phyloP scores from a whole-genome alignment of 2,797 vertebrate genomes.

The Arnoldichthys spilopterus region DNA sequence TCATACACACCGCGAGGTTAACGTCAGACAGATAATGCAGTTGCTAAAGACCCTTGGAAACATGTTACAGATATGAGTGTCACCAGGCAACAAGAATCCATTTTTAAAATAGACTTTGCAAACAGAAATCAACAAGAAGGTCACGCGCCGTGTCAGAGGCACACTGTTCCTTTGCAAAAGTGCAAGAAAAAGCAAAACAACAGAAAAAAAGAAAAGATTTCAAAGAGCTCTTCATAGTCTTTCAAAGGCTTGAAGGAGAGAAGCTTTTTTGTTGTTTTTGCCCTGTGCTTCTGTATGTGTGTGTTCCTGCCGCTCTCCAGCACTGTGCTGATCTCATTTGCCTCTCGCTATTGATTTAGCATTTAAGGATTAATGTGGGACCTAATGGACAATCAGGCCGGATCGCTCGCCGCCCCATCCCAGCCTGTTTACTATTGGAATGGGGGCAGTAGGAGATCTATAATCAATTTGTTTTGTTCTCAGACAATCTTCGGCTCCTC shows the following conservation, averaged over 20 bases:
- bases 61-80: too few relatives aligned
- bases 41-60: too few relatives aligned
- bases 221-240: neutral
- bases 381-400: constrained; percentile 54
- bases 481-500: neutral
- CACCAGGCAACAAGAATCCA: too few relatives aligned
- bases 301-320: constrained; percentile 8
- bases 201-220: too few relatives aligned
- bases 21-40: too few relatives aligned
- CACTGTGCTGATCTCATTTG: constrained; percentile 50
- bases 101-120: too few relatives aligned
- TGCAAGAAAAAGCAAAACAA: too few relatives aligned
- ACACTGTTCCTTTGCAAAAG: too few relatives aligned
- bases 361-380: constrained; percentile 56
- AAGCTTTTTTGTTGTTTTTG: neutral
- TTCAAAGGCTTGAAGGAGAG: neutral
- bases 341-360: constrained; percentile 53
- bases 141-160: too few relatives aligned
- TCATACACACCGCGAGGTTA: too few relatives aligned
- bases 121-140: too few relatives aligned
- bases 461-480: constrained; percentile 8
- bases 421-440: neutral
- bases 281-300: neutral
- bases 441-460: neutral
- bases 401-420: neutral